Base-by-base conservation (phyloP, 2,797 vertebrate species). In the Corythornis leucogaster region DNA sequence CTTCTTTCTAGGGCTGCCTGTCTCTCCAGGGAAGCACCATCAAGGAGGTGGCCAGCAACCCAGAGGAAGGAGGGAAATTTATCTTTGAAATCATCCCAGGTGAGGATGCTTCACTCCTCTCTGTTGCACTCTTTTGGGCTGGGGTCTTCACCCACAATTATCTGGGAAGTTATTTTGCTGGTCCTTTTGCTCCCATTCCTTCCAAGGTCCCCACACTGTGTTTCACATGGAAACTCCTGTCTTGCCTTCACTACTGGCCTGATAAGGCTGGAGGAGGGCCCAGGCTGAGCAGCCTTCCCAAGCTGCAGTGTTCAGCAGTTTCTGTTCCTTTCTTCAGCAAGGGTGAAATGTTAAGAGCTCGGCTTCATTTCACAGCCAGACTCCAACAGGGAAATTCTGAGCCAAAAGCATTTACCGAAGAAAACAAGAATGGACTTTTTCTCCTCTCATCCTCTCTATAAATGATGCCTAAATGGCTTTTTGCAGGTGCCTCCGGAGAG, bases 31-130 rank as follows among this genome's bases (percentile, higher is more conserved):
- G 98, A 80, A 98, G 98, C 94, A 98, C 98, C 79, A 97, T 99
- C 84, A 98, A 98, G 17, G 98, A 99, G 92, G 95, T 99, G 15
- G 97, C 98, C 50, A 90, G 89, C 5, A 99, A 97, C 89, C 95
- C 98, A 1, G 99, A 99, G 33, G 99, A 99, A 61, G 97, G 97
- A 4, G 98, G 98, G 63, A 99, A 98, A 83, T 99, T 98, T 95
- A 98, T 99, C 85, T 99, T 99, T 4, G 99, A 99, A 96, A 98
- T 99, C 83, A 96, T 98, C 89, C 98, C 98, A 97, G 98, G 99
- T 99, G 87, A 95, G 97, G 95, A 94, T 17, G 9, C 31, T 62
- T 63, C 66, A 1, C 76, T 31, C 26, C 26, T 50, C 40, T 75
- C 50, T 4, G 3, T 12, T 14, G 7, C 30, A 11, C 0, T 0